Percentiles rank a stretch among this genome's conserved stretches.
These are phyloP conservation scores for Platycheirus albimanus DNA, from an alignment of 2,888 invertebrate genomes.

Conservation along the genomic window DNA sequence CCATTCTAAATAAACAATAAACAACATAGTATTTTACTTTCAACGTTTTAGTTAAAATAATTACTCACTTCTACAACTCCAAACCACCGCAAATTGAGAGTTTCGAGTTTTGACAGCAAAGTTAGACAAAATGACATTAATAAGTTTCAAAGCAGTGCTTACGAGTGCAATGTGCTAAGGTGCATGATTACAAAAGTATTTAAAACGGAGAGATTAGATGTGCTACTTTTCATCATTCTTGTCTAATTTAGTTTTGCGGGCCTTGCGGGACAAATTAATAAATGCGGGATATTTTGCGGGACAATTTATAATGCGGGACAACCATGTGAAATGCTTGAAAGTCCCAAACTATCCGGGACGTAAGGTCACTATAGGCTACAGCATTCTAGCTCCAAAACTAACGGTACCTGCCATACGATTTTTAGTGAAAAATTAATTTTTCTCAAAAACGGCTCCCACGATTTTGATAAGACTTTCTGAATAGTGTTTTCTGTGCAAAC, in stretches of 20 bases:
- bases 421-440: too few relatives aligned
- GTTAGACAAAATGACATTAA: slow-evolving; percentile 5
- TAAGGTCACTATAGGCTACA: too few relatives aligned
- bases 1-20: slow-evolving; percentile 11
- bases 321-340: too few relatives aligned
- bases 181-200: background rate
- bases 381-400: too few relatives aligned
- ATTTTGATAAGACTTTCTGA: too few relatives aligned
- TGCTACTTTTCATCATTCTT: background rate
- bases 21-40: slow-evolving; percentile 5
- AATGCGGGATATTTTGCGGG: too few relatives aligned
- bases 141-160: too few relatives aligned
- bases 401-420: too few relatives aligned
- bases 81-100: slow-evolving; percentile 4
- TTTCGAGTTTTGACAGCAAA: background rate
- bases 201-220: slow-evolving; percentile 1
- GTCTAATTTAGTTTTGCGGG: slow-evolving; percentile 6
- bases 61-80: background rate
- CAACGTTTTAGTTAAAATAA: slow-evolving; percentile 1
- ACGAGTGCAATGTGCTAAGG: background rate
- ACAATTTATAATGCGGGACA: too few relatives aligned
- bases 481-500: too few relatives aligned
- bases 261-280: slow-evolving; percentile 11
- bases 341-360: too few relatives aligned
- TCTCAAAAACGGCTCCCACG: too few relatives aligned